A percentile compares a stretch with the other conserved stretches of the same genome.
phyloP scores from a whole-genome alignment of 2,113 vertebrate species.

The Chloropsis hardwickii region DNA sequence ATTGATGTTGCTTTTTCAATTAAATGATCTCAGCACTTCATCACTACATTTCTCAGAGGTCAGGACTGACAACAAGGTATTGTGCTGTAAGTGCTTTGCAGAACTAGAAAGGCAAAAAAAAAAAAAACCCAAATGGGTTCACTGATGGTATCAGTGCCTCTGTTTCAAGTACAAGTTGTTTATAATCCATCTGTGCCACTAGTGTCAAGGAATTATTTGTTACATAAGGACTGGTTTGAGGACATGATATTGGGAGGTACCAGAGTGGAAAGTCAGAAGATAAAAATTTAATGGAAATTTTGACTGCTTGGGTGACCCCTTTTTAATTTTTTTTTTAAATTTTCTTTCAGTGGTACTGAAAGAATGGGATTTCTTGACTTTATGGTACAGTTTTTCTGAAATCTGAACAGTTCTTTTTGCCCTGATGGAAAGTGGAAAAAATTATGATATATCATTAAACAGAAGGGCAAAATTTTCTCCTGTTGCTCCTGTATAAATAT shows the following conservation, averaged over 20 bases:
- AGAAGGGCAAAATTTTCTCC: not conserved
- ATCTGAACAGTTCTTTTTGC: not conserved
- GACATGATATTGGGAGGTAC: not conserved
- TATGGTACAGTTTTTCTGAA: not conserved
- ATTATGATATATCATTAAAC: not conserved
- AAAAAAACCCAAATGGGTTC: not conserved
- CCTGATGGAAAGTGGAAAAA: not conserved
- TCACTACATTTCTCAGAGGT: not conserved
- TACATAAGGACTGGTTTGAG: not conserved
- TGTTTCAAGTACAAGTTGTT: constrained; percentile 28
- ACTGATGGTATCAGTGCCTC: not conserved
- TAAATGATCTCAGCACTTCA: not conserved
- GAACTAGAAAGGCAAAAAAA: not conserved
- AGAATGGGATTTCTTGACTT: not conserved
- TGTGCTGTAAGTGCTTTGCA: not conserved
- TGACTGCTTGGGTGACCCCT: not conserved
- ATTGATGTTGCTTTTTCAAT: not conserved
- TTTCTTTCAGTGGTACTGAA: not conserved
- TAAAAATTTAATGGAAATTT: not conserved
- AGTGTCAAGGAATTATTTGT: constrained; percentile 18
- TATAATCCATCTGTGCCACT: constrained; percentile 12
- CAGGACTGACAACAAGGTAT: not conserved
- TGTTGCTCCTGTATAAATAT: not conserved
- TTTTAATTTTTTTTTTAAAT: not conserved
- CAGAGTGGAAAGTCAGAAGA: not conserved